Evolutionary conservation across 2,888 invertebrate genomes (phyloP).

Genomic region (Epinotia ramella): DNA sequence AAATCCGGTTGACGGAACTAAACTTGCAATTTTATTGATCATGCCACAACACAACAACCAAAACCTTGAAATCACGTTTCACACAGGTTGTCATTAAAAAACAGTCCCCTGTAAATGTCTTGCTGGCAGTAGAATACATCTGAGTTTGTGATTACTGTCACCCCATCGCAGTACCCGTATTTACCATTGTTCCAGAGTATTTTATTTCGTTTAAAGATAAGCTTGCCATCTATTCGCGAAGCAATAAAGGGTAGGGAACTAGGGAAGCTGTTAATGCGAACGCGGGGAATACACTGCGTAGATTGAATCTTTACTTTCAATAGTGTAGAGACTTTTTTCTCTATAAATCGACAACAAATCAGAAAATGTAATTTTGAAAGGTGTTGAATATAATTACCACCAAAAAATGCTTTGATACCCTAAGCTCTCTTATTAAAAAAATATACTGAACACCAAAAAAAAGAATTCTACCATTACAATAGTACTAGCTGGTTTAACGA

Average conservation of each 20-base stretch:
- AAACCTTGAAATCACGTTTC: too few relatives aligned
- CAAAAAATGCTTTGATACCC: too few relatives aligned
- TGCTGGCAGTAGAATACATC: conserved; percentile 31
- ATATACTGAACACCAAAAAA: too few relatives aligned
- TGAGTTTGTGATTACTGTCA: conserved; percentile 46
- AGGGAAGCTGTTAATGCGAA: conserved; percentile 35
- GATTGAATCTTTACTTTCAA: conserved; percentile 2
- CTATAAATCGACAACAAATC: background rate
- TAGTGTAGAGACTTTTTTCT: background rate
- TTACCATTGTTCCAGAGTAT: conserved; percentile 45
- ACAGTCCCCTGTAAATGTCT: conserved; percentile 25
- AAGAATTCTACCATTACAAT: too few relatives aligned
- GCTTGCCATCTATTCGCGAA: conserved; percentile 42
- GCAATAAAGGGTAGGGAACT: conserved; percentile 18
- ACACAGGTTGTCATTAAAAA: too few relatives aligned
- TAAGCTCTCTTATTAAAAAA: too few relatives aligned
- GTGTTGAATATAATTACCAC: too few relatives aligned
- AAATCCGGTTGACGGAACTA: too few relatives aligned
- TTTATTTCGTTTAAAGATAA: conserved; percentile 46
- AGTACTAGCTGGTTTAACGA: too few relatives aligned
- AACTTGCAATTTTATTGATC: background rate
- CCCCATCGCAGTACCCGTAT: conserved; percentile 44
- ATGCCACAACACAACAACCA: too few relatives aligned
- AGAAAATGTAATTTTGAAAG: too few relatives aligned
- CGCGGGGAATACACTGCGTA: conserved; percentile 7